phyloP scores from a whole-genome alignment of 1,140 invertebrate species.

The Hestina assimilis region DNA sequence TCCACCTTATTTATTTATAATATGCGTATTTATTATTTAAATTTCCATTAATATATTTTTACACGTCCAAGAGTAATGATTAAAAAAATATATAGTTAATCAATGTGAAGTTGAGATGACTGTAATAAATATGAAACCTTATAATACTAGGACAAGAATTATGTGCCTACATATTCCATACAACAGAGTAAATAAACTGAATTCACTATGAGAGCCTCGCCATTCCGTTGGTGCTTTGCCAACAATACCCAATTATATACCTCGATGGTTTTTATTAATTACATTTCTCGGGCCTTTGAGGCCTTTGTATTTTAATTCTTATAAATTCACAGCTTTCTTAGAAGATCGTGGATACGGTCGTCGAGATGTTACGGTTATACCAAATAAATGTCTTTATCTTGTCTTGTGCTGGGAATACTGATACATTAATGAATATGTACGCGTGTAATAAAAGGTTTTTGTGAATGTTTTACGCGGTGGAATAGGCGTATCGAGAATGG shows the following conservation, averaged over 20 bases:
- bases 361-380: slow-evolving; percentile 21
- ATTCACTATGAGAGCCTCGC: slow-evolving; percentile 16
- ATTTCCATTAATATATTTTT: no score
- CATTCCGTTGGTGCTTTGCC: slow-evolving; percentile 34
- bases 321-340: slow-evolving; percentile 65
- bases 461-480: slow-evolving; percentile 38
- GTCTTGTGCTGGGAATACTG: slow-evolving; percentile 36
- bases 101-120: no score
- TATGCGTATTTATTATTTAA: no score
- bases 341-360: slow-evolving; percentile 37
- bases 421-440: slow-evolving; percentile 46
- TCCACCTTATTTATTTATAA: no score
- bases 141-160: no score
- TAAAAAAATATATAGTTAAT: no score
- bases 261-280: slow-evolving; percentile 66
- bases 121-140: no score
- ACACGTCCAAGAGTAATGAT: no score
- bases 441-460: slow-evolving; percentile 47
- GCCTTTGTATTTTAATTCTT: slow-evolving; percentile 72
- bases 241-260: slow-evolving; percentile 69
- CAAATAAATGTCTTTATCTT: slow-evolving; percentile 50
- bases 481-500: slow-evolving; percentile 46
- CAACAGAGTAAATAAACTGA: background rate
- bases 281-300: slow-evolving; percentile 40
- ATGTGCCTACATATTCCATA: background rate